phyloP scores from a whole-genome alignment of 2,113 vertebrate species.

The Meleagris gallopavo region DNA sequence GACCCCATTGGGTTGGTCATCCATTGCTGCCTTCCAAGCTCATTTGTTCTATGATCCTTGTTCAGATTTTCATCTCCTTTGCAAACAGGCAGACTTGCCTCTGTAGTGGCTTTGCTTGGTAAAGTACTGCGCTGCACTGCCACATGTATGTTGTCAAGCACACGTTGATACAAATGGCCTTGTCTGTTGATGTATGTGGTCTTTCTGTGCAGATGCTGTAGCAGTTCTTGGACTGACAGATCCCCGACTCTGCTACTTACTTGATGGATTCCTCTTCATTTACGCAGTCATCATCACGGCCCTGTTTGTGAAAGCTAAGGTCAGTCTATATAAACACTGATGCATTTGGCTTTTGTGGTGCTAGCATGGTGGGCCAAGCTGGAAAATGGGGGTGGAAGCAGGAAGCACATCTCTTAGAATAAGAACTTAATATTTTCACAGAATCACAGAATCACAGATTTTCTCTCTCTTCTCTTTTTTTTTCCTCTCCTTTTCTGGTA shows the following conservation, averaged over 20 bases:
- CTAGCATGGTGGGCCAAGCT: neutral
- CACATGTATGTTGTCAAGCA: neutral
- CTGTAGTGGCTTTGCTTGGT: neutral
- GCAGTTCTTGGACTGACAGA: conserved; percentile 77
- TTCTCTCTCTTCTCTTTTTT: neutral
- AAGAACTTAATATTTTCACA: neutral
- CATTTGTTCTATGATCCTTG: neutral
- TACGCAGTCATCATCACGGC: conserved; percentile 88
- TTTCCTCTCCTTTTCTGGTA: neutral
- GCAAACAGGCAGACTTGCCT: neutral
- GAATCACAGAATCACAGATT: no score
- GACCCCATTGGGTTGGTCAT: neutral
- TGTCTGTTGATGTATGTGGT: neutral
- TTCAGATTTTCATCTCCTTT: neutral
- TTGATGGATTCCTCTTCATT: conserved; percentile 89
- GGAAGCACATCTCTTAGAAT: neutral
- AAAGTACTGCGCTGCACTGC: neutral
- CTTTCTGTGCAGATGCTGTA: conserved; percentile 41
- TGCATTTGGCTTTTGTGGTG: neutral
- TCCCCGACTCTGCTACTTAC: conserved; percentile 86
- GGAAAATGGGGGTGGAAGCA: neutral
- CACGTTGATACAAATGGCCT: neutral
- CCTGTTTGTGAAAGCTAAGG: conserved; percentile 87
- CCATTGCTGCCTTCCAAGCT: neutral
- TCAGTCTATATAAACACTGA: conserved; percentile 62